A percentile compares a stretch with the other conserved stretches of the same genome.
Conservation (phyloP, 2,113 vertebrate species). For the Podarcis muralis region DNA sequence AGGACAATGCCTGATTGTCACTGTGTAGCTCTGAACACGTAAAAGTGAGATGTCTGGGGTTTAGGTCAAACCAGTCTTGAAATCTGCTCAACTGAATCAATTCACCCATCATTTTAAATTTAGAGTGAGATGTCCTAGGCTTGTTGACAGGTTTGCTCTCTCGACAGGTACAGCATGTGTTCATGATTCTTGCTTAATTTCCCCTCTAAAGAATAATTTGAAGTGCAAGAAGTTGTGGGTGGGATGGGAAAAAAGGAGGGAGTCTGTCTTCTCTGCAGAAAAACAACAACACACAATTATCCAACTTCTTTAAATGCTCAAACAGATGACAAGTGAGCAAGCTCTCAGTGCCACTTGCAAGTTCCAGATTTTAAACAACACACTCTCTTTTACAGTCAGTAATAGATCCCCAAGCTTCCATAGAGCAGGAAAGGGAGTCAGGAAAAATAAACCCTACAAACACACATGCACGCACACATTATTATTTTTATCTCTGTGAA, state of each 20-base stretch:
- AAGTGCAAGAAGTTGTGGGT: constrained; percentile 42
- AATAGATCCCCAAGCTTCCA: constrained; percentile 49
- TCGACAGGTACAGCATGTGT: constrained; percentile 49
- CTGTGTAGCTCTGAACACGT: not conserved
- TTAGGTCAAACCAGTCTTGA: constrained; percentile 37
- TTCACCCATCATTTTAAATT: constrained; percentile 36
- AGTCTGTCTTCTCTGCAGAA: constrained; percentile 42
- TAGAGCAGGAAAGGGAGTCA: constrained; percentile 29
- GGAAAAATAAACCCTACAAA: too few species aligned
- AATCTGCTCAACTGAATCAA: constrained; percentile 36
- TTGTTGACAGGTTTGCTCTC: constrained; percentile 48
- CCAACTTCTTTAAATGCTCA: constrained; percentile 48
- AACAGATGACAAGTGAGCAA: constrained; percentile 54
- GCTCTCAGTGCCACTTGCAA: constrained; percentile 31
- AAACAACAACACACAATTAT: constrained; percentile 49
- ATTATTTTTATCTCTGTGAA: constrained; percentile 52
- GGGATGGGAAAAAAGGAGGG: constrained; percentile 46
- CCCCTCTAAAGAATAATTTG: constrained; percentile 43
- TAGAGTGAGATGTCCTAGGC: constrained; percentile 22
- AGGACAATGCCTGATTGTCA: constrained; percentile 31
- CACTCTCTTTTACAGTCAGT: constrained; percentile 47
- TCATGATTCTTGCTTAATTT: constrained; percentile 42
- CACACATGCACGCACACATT: not conserved
- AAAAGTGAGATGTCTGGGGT: constrained; percentile 5
- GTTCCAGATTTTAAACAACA: constrained; percentile 49